Percentiles rank a stretch among this genome's conserved stretches.
Conservation (phyloP, 1,140 invertebrate species). For the Pseudomyrmex pallidus region DNA sequence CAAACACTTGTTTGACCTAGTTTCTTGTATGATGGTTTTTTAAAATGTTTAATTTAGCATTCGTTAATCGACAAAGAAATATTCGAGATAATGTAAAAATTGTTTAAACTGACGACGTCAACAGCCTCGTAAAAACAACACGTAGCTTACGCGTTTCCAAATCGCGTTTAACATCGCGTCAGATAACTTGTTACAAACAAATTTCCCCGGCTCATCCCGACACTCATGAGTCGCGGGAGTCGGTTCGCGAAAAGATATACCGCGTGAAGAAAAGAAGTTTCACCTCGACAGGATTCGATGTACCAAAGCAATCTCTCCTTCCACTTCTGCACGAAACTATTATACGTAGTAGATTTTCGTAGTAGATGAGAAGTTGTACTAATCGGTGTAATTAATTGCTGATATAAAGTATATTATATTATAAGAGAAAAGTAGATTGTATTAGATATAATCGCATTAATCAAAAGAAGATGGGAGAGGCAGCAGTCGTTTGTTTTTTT, state of each 20-base stretch:
- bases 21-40: background rate
- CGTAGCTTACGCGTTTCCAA: constrained; percentile 54
- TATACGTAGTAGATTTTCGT: constrained; percentile 71
- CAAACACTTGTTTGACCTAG: background rate
- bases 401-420: constrained; percentile 61
- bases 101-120: background rate
- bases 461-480: constrained; percentile 57
- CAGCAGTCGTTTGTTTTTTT: constrained; percentile 24
- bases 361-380: constrained; percentile 74
- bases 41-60: background rate
- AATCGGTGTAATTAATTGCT: constrained; percentile 76
- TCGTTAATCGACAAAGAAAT: background rate
- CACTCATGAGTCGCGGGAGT: constrained; percentile 11
- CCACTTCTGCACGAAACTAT: constrained; percentile 75
- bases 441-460: constrained; percentile 71
- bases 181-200: constrained; percentile 51
- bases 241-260: constrained; percentile 29
- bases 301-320: constrained; percentile 74
- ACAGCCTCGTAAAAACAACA: constrained; percentile 19
- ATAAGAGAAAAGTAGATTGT: constrained; percentile 71
- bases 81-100: constrained; percentile 13
- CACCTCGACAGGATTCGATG: constrained; percentile 75
- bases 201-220: constrained; percentile 25
- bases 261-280: constrained; percentile 51
- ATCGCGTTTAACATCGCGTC: constrained; percentile 61